phyloP scores from a whole-genome alignment of 2,888 invertebrate genomes.

The Heliconius ethilla region DNA sequence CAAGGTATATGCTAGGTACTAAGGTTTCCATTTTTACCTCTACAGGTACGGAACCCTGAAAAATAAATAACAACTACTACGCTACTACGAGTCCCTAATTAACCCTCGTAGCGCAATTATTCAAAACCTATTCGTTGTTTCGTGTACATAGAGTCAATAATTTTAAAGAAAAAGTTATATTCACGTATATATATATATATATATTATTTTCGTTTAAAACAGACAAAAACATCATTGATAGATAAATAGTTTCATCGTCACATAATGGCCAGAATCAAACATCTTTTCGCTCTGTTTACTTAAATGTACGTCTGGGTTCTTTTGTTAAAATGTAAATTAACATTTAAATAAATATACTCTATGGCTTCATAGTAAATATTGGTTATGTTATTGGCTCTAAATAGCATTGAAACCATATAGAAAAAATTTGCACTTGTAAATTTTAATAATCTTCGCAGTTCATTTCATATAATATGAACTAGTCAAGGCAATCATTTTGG shows the following conservation, averaged over 20 bases:
- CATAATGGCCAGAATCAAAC: background rate
- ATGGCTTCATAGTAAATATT: slow-evolving; percentile 4
- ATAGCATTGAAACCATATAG: background rate
- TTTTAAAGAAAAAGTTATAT: no score
- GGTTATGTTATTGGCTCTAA: background rate
- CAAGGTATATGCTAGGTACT: no score
- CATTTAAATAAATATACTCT: slow-evolving; percentile 16
- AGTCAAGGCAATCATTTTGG: background rate
- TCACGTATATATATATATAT: background rate
- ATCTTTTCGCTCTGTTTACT: slow-evolving; percentile 3
- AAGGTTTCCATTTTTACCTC: no score
- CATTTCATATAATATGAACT: background rate
- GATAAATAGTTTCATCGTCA: background rate
- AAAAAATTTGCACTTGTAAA: background rate
- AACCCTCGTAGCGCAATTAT: no score
- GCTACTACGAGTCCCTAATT: background rate
- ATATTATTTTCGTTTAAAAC: background rate
- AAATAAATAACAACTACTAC: background rate
- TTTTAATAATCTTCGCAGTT: background rate
- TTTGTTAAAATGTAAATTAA: slow-evolving; percentile 11
- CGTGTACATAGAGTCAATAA: no score
- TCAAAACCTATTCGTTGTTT: no score
- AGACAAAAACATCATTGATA: background rate
- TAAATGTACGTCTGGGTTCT: background rate
- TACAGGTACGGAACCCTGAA: no score